These are phyloP conservation scores for Taxidea taxus DNA, from an alignment of 2,113 vertebrate genomes.

Conservation along the genomic window DNA sequence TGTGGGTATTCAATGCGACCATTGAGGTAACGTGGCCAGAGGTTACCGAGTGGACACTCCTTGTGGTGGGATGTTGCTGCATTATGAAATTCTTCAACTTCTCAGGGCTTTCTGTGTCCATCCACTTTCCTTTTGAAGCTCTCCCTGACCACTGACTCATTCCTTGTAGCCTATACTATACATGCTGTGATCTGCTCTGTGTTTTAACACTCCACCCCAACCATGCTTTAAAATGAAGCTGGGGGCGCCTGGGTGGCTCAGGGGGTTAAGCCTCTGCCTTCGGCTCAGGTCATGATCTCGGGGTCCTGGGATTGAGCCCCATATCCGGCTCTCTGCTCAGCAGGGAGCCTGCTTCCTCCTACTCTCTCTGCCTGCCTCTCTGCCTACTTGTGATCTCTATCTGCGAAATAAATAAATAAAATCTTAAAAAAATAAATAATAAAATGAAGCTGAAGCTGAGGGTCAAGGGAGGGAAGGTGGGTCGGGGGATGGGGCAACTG, in stretches of 20 bases:
- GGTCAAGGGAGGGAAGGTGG: too few species aligned
- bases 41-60: background rate
- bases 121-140: background rate
- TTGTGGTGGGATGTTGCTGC: background rate
- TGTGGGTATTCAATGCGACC: background rate
- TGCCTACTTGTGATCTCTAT: too few species aligned
- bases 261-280: too few species aligned
- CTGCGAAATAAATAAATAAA: too few species aligned
- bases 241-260: too few species aligned
- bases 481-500: background rate
- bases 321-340: too few species aligned
- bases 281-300: too few species aligned
- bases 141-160: background rate
- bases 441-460: background rate
- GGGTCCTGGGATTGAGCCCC: too few species aligned
- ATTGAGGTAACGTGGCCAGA: background rate
- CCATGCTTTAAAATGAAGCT: background rate
- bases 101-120: background rate
- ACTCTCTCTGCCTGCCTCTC: too few species aligned
- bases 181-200: background rate
- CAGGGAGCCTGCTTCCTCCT: too few species aligned
- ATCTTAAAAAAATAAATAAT: too few species aligned
- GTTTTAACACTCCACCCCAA: background rate
- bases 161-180: background rate
- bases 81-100: background rate